Conservation (phyloP, 2,888 invertebrate genomes). For the Eilema caniola region DNA sequence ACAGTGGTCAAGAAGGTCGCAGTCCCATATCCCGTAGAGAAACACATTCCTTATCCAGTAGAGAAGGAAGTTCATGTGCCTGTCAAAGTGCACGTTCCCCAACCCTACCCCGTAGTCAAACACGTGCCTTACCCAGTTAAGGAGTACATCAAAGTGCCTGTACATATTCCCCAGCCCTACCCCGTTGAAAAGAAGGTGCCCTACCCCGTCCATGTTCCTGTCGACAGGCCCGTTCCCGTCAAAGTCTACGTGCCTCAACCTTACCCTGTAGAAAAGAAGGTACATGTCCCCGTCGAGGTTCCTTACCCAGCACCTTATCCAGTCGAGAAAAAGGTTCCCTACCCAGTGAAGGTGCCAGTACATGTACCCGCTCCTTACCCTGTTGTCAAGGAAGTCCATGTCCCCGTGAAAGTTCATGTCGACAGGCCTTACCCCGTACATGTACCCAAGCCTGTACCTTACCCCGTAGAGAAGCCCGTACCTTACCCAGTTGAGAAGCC, state of each 20-base stretch:
- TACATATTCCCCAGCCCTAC: slow-evolving; percentile 90
- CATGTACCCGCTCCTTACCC: slow-evolving; percentile 89
- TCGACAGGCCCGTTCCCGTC: slow-evolving; percentile 83
- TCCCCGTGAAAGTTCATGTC: slow-evolving; percentile 89
- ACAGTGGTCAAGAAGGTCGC: slow-evolving; percentile 92
- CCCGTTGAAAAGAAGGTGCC: slow-evolving; percentile 89
- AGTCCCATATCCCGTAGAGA: slow-evolving; percentile 91
- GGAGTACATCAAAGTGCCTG: slow-evolving; percentile 87
- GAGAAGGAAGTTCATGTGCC: slow-evolving; percentile 88
- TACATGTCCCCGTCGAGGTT: slow-evolving; percentile 89
- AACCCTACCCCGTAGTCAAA: slow-evolving; percentile 90
- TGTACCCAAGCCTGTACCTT: slow-evolving; percentile 87
- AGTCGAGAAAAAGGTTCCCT: slow-evolving; percentile 89
- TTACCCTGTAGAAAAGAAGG: slow-evolving; percentile 88
- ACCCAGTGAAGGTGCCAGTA: slow-evolving; percentile 88
- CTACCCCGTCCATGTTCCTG: slow-evolving; percentile 84
- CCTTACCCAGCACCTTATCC: slow-evolving; percentile 90
- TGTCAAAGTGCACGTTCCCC: slow-evolving; percentile 89
- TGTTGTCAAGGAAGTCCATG: slow-evolving; percentile 85
- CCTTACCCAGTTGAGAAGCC: slow-evolving; percentile 88
- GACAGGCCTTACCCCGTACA: slow-evolving; percentile 89
- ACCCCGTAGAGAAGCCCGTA: slow-evolving; percentile 86
- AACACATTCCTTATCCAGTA: slow-evolving; percentile 89
- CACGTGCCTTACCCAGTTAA: slow-evolving; percentile 90
- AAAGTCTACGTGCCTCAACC: slow-evolving; percentile 87